phyloP scores from a whole-genome alignment of 2,113 vertebrate genomes.

The Pipa parva region DNA sequence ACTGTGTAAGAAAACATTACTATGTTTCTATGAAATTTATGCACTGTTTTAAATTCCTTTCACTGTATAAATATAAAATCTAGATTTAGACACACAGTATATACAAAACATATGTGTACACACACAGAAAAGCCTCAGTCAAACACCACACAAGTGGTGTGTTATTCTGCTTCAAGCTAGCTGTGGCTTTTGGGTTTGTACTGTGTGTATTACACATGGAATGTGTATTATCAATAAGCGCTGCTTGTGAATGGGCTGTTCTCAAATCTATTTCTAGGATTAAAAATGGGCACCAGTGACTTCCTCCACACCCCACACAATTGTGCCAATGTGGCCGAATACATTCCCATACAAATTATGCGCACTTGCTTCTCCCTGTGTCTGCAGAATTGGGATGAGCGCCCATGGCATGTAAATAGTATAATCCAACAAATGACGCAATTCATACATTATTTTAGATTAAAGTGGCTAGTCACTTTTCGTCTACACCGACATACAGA shows the following conservation, averaged over 20 bases:
- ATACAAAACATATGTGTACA: neutral
- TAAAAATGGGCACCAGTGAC: neutral
- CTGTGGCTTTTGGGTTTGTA: neutral
- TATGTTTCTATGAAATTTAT: no score
- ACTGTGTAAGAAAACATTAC: no score
- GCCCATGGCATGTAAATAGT: neutral
- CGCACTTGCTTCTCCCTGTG: neutral
- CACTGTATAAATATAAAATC: no score
- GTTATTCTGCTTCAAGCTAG: neutral
- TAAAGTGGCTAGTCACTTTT: neutral
- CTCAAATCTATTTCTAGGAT: neutral
- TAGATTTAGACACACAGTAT: neutral
- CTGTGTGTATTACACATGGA: neutral
- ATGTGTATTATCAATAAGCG: neutral
- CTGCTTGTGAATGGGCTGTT: neutral
- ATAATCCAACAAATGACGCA: neutral
- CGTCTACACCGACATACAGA: constrained; percentile 2
- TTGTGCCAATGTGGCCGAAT: neutral
- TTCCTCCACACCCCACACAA: neutral
- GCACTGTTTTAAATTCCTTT: no score
- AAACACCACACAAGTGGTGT: neutral
- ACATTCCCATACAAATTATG: neutral
- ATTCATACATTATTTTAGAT: neutral
- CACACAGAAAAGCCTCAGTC: neutral
- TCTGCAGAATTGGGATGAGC: no score